Percentiles rank a stretch among this genome's conserved stretches.
Evolutionary conservation across 2,797 vertebrate genomes (phyloP).

Genomic region (Alcedo atthis): DNA sequence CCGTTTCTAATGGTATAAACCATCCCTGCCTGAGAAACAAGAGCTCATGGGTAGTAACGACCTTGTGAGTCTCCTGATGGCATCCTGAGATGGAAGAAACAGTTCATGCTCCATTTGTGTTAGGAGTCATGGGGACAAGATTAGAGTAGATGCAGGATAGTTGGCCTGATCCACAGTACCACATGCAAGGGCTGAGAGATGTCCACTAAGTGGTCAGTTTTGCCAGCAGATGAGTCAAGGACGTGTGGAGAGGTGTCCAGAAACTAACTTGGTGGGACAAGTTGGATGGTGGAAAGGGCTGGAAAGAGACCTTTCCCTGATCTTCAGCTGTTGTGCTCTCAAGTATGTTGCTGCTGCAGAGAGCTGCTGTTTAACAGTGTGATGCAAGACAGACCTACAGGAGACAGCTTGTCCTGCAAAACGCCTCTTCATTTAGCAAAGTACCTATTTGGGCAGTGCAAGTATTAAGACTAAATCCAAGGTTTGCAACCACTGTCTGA

Average conservation of each 20-base stretch:
- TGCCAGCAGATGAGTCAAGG: neutral
- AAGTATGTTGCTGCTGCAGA: neutral
- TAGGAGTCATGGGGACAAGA: neutral
- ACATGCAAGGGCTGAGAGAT: neutral
- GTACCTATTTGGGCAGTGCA: neutral
- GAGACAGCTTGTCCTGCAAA: neutral
- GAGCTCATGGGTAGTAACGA: neutral
- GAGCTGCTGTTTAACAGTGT: neutral
- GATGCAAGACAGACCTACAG: fast-evolving
- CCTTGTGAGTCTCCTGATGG: neutral
- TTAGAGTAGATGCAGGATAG: neutral
- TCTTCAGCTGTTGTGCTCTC: neutral
- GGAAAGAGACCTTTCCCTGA: neutral
- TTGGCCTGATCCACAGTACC: neutral
- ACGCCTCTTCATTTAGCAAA: neutral
- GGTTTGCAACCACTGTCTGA: neutral
- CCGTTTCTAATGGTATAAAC: neutral
- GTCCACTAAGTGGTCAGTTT: neutral
- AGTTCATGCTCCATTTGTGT: neutral
- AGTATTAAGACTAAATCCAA: neutral
- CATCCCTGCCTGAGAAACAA: neutral
- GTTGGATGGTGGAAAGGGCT: neutral
- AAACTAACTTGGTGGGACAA: neutral
- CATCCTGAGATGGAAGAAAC: neutral
- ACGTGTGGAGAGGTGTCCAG: neutral